Evolutionary conservation across 2,113 vertebrate species (phyloP).

Genomic region (Sinocyclocheilus grahami): DNA sequence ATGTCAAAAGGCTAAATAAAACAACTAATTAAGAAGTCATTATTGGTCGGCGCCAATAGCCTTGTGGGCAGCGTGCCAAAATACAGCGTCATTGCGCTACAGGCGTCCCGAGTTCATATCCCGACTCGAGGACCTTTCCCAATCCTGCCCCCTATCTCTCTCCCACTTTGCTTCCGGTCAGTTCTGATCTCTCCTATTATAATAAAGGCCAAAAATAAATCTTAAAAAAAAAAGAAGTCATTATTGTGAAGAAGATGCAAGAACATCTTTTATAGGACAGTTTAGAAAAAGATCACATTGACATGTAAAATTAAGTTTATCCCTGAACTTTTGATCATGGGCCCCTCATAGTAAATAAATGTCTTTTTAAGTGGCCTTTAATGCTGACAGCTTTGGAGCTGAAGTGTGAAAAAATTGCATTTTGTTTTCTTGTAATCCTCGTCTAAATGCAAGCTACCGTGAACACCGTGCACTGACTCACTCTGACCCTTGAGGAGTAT

Average conservation of each 20-base stretch:
- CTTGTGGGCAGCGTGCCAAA: too few relatives aligned
- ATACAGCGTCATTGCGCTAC: too few relatives aligned
- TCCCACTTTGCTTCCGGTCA: too few relatives aligned
- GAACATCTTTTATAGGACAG: neutral
- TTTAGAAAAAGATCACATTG: neutral
- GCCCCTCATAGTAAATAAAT: neutral
- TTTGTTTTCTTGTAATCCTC: constrained; percentile 14
- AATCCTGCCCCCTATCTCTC: too few relatives aligned
- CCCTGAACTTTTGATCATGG: neutral
- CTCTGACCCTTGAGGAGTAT: constrained; percentile 14
- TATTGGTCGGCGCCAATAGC: neutral
- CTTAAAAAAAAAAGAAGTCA: neutral
- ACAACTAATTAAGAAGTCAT: neutral
- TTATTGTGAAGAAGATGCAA: neutral
- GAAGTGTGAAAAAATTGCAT: constrained; percentile 5
- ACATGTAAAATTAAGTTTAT: neutral
- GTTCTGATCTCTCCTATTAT: too few relatives aligned
- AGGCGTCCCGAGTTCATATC: too few relatives aligned
- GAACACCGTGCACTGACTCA: constrained; percentile 53
- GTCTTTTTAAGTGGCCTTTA: constrained; percentile 14
- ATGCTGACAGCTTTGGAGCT: neutral
- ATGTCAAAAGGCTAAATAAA: neutral
- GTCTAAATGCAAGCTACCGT: constrained; percentile 7
- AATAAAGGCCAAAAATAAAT: too few relatives aligned
- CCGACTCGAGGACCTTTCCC: too few relatives aligned